Evolutionary conservation across 1,140 invertebrate species (phyloP), one percentile per base, ranked within the genome.

Genomic region (Drosophila azteca): DNA sequence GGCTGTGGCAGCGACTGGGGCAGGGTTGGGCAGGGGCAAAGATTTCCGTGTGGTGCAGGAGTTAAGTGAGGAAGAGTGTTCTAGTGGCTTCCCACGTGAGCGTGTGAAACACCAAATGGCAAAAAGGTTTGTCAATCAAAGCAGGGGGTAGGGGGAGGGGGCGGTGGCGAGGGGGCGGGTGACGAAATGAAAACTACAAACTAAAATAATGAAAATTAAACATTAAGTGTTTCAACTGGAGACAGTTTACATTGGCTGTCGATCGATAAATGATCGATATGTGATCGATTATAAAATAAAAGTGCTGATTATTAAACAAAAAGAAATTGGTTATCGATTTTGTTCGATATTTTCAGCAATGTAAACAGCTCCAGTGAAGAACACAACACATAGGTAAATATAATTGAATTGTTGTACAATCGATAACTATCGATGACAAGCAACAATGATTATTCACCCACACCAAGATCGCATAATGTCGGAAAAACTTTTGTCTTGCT

Each of bases 401-500:
- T 63, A 84, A 83, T 62, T 65, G 55, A 82, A 74, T 80, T 52
- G 45, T 61, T 61, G 49, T 75, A 64, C 75, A 70, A 77, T 71
- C 49, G 39, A 63, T 51, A 41, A 11, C 39, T 61, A 79, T 74
- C 61, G 72, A 82, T 76, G 41, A 49, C 58, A 55, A 68, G 66
- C 69, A 80, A 80, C 70, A 78, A 72, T 70, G 66, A 81, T 71
- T 80, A 85, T 90, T 88, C 85, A 91, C 90, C 90, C 90, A 92
- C 90, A 92, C 88, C 90, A 77, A 79, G 55, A 84, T 79, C 77
- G 69, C 79, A 78, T 77, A 69, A 69, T 79, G 70, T 60, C 53
- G 35, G 11, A 70, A 69, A 29, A 50, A 66, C 73, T 90, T 91
- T 90, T 91, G 90, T 91, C 80, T 90, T 90, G 90, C 91, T 92